phyloP scores from a whole-genome alignment of 2,113 vertebrate genomes.

The Thunnus thynnus region DNA sequence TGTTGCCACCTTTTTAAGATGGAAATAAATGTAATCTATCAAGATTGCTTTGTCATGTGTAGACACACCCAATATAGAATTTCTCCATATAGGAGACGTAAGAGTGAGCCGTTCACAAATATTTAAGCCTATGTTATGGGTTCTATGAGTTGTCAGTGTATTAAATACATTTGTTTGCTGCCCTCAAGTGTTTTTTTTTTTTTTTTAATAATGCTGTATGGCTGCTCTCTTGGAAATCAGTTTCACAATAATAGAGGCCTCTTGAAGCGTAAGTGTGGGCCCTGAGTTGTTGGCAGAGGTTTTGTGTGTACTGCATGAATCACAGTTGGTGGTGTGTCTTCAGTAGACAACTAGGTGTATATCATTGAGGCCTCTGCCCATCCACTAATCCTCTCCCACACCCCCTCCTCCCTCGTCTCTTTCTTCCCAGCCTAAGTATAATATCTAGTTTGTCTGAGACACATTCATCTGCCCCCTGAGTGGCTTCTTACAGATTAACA shows the following conservation, averaged over 20 bases:
- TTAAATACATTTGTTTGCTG: background rate
- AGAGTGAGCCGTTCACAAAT: background rate
- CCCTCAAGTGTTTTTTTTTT: background rate
- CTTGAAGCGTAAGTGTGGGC: background rate
- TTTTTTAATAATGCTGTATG: background rate
- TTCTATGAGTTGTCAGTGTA: background rate
- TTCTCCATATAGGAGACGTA: background rate
- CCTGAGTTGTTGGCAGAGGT: constrained; percentile 43
- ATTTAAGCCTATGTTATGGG: background rate
- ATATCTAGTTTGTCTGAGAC: constrained; percentile 81
- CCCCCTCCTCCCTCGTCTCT: constrained; percentile 60
- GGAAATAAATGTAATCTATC: background rate
- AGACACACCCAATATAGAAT: background rate
- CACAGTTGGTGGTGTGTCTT: constrained; percentile 75
- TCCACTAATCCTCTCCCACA: constrained; percentile 71
- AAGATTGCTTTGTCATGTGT: background rate
- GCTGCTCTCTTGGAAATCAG: constrained; percentile 4
- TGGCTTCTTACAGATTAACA: constrained; percentile 81
- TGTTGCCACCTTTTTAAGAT: too few species aligned
- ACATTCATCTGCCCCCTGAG: constrained; percentile 80
- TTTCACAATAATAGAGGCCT: constrained; percentile 21
- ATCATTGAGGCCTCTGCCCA: constrained; percentile 78
- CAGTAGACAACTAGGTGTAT: constrained; percentile 72
- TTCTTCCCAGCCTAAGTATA: constrained; percentile 67
- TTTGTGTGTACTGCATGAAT: constrained; percentile 66